Evolutionary conservation across 2,797 vertebrate species (phyloP), one percentile per base, ranked within the genome.

Genomic region (Chelonia mydas): DNA sequence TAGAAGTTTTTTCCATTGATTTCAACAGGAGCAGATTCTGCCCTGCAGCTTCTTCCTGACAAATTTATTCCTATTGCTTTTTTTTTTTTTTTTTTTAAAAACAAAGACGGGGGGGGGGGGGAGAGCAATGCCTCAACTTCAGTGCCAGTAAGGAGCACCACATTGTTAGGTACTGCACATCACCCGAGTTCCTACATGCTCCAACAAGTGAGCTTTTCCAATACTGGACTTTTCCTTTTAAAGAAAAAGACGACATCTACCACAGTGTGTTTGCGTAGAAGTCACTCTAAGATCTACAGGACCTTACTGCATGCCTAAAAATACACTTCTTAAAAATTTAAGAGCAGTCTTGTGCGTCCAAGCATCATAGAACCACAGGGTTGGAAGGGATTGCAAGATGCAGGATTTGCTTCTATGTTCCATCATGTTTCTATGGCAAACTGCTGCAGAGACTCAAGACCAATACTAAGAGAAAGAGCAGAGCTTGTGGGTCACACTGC

Each of bases 61-160:
- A 41, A 54, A 8, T 37, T 86, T 55, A 7, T 53, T 86, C n/a
- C 82, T 89, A 83, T 81, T 19, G 57, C 23, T 17, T 53, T 77
- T 53, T 33, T 47, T 0, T 27, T n/a, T n/a, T n/a, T n/a, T n/a
- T n/a, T n/a, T n/a, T n/a, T n/a, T n/a, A n/a, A n/a, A n/a, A n/a
- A n/a, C n/a, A n/a, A n/a, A n/a, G n/a, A n/a, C n/a, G n/a, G n/a
- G n/a, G n/a, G n/a, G n/a, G n/a, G n/a, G n/a, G n/a, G n/a, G n/a
- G n/a, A n/a, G n/a, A n/a, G 31, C 59, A 0, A 54, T 3, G 81
- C 57, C 23, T 3, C 2, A 84, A 59, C 76, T 81, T 59, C 88
- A 6, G 53, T 0, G 15, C 2, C 0, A 7, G 83, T 86, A 83
- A 33, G 83, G 91, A 37, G 50, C 2, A 2, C 45, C 3, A 0